Percentiles rank a stretch among this genome's conserved stretches.
Evolutionary conservation across 1,140 invertebrate species (phyloP).

Genomic region (Camponotus vicinus): DNA sequence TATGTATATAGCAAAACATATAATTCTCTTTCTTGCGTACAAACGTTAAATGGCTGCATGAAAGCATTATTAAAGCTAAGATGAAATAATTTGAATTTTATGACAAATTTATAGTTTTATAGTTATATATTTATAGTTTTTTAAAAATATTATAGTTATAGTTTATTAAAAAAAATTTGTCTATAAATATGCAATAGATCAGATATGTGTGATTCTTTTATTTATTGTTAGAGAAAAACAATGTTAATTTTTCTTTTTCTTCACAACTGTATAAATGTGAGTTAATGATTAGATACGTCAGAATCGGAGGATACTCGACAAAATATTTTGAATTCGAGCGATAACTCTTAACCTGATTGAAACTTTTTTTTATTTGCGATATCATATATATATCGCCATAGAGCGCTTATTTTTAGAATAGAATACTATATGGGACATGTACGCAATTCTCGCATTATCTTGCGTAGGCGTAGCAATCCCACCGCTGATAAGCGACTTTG

Average conservation of each 20-base stretch:
- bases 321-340: conserved; percentile 67
- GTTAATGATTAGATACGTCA: background rate
- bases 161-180: background rate
- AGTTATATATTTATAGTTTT: background rate
- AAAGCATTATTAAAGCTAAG: background rate
- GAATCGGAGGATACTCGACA: background rate
- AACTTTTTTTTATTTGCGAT: conserved; percentile 17
- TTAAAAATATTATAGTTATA: background rate
- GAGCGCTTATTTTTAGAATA: conserved; percentile 52
- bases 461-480: conserved; percentile 74
- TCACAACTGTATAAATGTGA: background rate
- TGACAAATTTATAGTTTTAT: background rate
- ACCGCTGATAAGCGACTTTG: conserved; percentile 65
- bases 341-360: conserved; percentile 59
- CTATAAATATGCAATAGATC: background rate
- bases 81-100: background rate
- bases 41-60: background rate
- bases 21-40: background rate
- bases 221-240: background rate
- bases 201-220: background rate
- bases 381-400: background rate
- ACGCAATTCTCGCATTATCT: conserved; percentile 68
- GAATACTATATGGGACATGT: conserved; percentile 32
- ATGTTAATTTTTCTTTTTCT: background rate
- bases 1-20: background rate